Evolutionary conservation across 2,888 invertebrate genomes (phyloP), one percentile per base, ranked within the genome.

Genomic region (Cactoblastis cactorum): DNA sequence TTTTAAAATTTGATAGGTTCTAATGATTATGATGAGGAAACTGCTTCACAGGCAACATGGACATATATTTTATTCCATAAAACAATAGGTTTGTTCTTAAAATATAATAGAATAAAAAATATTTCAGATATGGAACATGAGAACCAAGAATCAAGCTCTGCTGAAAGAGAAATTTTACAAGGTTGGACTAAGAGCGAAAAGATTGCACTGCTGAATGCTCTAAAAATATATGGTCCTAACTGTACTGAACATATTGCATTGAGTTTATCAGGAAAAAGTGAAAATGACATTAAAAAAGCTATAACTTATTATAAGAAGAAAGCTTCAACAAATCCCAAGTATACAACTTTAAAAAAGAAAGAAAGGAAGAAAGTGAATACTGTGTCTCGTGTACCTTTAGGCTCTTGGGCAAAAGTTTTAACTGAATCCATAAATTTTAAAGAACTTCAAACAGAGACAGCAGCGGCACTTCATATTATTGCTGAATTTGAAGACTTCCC

Each of bases 401-500:
- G 71, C 3, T 61, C 62, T 22, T 87, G 87, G 87, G 77, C 82
- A 0, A 75, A 79, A 52, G 51, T 75, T 33, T 60, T 88, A 24
- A 74, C 72, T 9, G 76, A 83, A 33, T 58, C 64, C 1, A 55
- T 74, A n/a, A 56, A 52, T 1, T 74, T 62, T 19, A 67, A 71
- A 12, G 77, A 83, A 0, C 67, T 83, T 1, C 66, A 72, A 34
- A 84, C 83, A 0, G 84, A 86, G 49, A 77, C 71, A 1, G 61
- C 77, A 1, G 66, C 69, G 6, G 84, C 83, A 0, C 49, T 90
- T 1, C 67, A 83, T 17, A 56, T 85, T 12, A 81, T 90, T 22
- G 85, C 84, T n/a, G 78, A 86, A 9, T 69, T 78, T 53, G 87
- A 88, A 57, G 58, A 72, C 1, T 72, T 80, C 22, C 83, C 86